Evolutionary conservation across 2,113 vertebrate genomes (phyloP), one percentile per base, ranked within the genome.

Genomic region (Canis aureus): DNA sequence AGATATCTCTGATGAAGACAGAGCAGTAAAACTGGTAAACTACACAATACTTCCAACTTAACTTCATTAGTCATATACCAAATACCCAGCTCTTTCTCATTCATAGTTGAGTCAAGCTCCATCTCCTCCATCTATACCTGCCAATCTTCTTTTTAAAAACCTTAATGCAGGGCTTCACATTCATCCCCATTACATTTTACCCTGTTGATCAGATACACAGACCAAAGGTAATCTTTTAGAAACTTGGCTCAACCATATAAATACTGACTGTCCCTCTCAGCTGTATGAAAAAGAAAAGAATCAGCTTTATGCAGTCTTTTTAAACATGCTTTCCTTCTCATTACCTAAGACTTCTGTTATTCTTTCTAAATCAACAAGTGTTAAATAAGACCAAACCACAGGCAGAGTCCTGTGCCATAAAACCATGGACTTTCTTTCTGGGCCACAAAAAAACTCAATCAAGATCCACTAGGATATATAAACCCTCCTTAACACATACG

Each of bases 291-390:
- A 49, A 73, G 15, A 66, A 71, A 25, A 74, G 49, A 86, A 95
- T 53, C 43, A 85, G 55, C 66, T 74, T 93, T 51, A 89, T 38
- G 66, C 73, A 27, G 9, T 76, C 73, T 87, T 80, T 57, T 73
- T 69, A 80, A 97, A 57, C 76, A 55, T 32, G 20, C 60, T 76
- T 59, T 74, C 62, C 90, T 95, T 84, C 49, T 93, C 71, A 32
- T 60, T 69, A 79, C 69, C 15, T 4, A 73, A 64, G 57, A 94
- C n/a, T 71, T 69, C 11, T 51, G 1, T 15, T 60, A 0, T n/a
- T 95, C 35, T 17, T 94, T 90, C 73, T 85, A 78, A 67, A 53
- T 91, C 23, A 91, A 49, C 32, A 78, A 85, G 60, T 53, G 38
- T 11, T 79, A 32, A 88, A 59, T 60, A 60, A 79, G 38, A 71